Evolutionary conservation across 2,888 invertebrate genomes (phyloP).

Genomic region (Diarsia dahlii): DNA sequence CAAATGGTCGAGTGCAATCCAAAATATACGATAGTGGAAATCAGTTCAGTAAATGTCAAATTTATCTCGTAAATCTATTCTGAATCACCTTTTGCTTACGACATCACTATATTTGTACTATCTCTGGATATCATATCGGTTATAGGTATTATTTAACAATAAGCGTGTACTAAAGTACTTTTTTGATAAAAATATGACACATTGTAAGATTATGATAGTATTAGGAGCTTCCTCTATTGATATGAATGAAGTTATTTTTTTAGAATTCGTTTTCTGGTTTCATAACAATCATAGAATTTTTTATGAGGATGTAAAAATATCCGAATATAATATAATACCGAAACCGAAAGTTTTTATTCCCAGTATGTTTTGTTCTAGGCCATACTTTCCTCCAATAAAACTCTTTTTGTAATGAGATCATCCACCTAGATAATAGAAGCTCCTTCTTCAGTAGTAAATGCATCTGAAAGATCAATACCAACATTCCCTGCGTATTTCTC

Average conservation of each 20-base stretch:
- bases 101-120: slow-evolving; percentile 24
- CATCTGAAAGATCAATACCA: slow-evolving; percentile 21
- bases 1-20: slow-evolving; percentile 16
- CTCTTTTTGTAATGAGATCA: background rate
- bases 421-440: background rate
- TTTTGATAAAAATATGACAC: slow-evolving; percentile 30
- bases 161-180: slow-evolving; percentile 4
- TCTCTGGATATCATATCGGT: slow-evolving; percentile 26
- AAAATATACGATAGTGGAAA: slow-evolving; percentile 30
- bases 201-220: slow-evolving; percentile 18
- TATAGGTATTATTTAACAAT: slow-evolving; percentile 47
- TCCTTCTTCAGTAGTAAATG: slow-evolving; percentile 18
- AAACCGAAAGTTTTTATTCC: too few species aligned
- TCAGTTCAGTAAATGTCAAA: slow-evolving; percentile 39
- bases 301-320: too few species aligned
- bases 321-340: too few species aligned
- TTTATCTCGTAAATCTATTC: slow-evolving; percentile 2
- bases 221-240: background rate
- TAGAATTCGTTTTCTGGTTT: background rate
- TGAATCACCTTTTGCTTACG: slow-evolving; percentile 22
- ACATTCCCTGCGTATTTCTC: slow-evolving; percentile 34
- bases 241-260: background rate
- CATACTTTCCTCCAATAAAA: too few species aligned
- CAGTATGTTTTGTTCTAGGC: too few species aligned
- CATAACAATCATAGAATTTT: background rate